Evolutionary conservation across 2,797 vertebrate genomes (phyloP), one percentile per base, ranked within the genome.

Genomic region (Margarornis squamiger): DNA sequence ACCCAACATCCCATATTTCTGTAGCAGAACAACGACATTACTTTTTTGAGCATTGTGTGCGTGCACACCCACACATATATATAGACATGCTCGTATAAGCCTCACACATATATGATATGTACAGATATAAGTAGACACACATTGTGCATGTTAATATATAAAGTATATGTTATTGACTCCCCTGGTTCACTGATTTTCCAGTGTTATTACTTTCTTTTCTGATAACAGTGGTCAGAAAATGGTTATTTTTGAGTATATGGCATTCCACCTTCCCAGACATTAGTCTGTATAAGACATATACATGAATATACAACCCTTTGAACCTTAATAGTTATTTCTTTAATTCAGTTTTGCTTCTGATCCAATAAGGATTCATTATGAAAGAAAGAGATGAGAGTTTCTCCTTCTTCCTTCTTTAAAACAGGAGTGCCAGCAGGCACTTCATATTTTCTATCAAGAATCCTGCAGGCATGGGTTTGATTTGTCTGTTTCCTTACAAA

Each of bases 391-490:
- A 14, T 9, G 38, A 38, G 30, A 54, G 26, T 86, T 90, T 65
- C 14, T 86, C 43, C 32, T 65, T 86, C 43, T 7, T 76, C 9
- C 11, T 59, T 11, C 58, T 91, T 88, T 78, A 15, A 49, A 77
- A 72, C 46, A 67, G 36, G 22, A 52, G 15, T 65, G 71, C 30
- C 75, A 84, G 29, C 26, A 58, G 63, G 45, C 36, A 70, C n/a
- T 78, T 68, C 12, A 8, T 59, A 58, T 70, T 80, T 96, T 77
- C 76, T 48, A 5, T 75, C 23, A 87, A 84, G 70, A 90, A 46
- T 43, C 39, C 48, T 88, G 27, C 24, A 81, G 46, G 12, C n/a
- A 18, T 39, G 27, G 12, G 10, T 62, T 77, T 83, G 38, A 39
- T 21, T 91, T 51, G 30, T 18, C 36, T 41, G 10, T 58, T 90